A percentile compares a stretch with the other conserved stretches of the same genome.
Evolutionary conservation across 2,113 vertebrate species (phyloP).

Genomic region (Entomyzon cyanotis): DNA sequence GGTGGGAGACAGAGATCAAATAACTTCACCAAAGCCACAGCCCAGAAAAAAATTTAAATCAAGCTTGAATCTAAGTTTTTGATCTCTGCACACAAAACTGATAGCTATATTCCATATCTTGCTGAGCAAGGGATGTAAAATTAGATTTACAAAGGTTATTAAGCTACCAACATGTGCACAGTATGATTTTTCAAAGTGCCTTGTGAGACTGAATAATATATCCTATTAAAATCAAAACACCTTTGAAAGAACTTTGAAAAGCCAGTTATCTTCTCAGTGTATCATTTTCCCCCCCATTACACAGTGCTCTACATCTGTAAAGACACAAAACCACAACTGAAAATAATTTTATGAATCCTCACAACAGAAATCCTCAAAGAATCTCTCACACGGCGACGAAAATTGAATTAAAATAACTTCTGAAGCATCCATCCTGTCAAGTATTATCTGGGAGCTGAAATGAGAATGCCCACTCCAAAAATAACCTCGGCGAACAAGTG

Average conservation of each 20-base stretch:
- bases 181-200: conserved; percentile 28
- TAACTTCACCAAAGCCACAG: neutral
- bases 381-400: neutral
- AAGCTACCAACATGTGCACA: neutral
- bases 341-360: neutral
- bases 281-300: neutral
- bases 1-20: neutral
- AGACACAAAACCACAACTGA: neutral
- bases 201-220: neutral
- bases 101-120: neutral
- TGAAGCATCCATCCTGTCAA: neutral
- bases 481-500: neutral
- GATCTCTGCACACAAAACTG: conserved; percentile 6
- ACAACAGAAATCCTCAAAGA: neutral
- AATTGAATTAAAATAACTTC: neutral
- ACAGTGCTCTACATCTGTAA: neutral
- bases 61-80: neutral
- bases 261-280: neutral
- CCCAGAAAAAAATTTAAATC: neutral
- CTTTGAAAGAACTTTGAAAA: conserved; percentile 48
- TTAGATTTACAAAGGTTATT: conserved; percentile 56
- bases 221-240: conserved; percentile 36
- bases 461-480: conserved; percentile 13
- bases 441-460: neutral
- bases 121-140: conserved; percentile 31